Percentiles rank a stretch among this genome's conserved stretches.
Conservation (phyloP, 2,113 vertebrate species). For the Myiozetetes cayanensis region DNA sequence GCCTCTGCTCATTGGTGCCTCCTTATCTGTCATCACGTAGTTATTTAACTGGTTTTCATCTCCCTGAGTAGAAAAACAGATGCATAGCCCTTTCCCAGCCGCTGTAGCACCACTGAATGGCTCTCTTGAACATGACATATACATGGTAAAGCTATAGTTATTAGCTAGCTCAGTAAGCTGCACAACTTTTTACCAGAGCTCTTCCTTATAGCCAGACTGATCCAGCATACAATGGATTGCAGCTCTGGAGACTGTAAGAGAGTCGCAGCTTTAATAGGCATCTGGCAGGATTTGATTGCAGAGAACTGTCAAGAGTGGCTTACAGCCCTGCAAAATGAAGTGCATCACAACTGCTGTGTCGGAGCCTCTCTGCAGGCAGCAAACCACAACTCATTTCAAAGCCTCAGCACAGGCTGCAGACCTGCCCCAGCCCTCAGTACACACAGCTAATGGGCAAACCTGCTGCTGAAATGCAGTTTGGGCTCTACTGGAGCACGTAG, state of each 20-base stretch:
- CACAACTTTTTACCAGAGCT: not conserved
- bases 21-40: not conserved
- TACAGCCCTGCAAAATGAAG: not conserved
- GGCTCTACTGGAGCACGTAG: not conserved
- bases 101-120: not conserved
- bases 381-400: not conserved
- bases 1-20: not conserved
- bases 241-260: not conserved
- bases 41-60: constrained; percentile 2
- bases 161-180: not conserved
- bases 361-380: not conserved
- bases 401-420: not conserved
- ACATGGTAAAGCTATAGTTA: not conserved
- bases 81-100: not conserved
- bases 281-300: not conserved
- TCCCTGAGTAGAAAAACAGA: not conserved
- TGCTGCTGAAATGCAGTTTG: not conserved
- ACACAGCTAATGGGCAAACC: not conserved
- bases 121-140: not conserved
- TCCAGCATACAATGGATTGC: not conserved
- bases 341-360: not conserved
- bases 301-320: not conserved
- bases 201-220: not conserved
- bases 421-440: not conserved
- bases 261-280: not conserved